Base-by-base conservation (phyloP, 2,888 invertebrate genomes). In the Trachelus troglodyta region DNA sequence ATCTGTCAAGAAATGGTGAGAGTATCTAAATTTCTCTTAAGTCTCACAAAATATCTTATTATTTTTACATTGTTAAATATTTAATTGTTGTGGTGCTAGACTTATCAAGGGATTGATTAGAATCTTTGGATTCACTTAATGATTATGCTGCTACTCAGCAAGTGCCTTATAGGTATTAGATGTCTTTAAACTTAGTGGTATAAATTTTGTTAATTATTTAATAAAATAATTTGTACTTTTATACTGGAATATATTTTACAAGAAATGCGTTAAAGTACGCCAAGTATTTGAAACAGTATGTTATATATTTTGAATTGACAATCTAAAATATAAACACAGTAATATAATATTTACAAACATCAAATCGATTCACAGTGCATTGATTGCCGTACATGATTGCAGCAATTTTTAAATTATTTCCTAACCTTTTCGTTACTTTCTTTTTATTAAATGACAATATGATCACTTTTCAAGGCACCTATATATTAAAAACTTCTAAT, bases 321-420 rank as follows among this genome's bases (percentile, higher is more conserved):
- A 56, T 56, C 56, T 56, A 75, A 75, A 31, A 56, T 69, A 74
- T 40, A 73, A 74, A 77, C 37, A 74, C 40, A 33, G 68, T 15
- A 75, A 78, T 78, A 74, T 69, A 69, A 56, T 78, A 81, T 81
- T 76, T 79, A 81, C 80, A 81, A 81, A 79, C 76, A 81, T 81
- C 34, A 69, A 77, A 40, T 74, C 34, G 73, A 75, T 35, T 69
- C 23, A 76, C 34, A 68, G 23, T 71, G 12, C 40, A 77, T 73
- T 40, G 40, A 40, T 40, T 40, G 15, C 40, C 15, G 40, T 40
- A 15, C 15, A 15, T 9, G 56, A 23, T 23, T 56, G 56, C 23
- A 23, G 56, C 9, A 23, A 56, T 3, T 56, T 56, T 56, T 23
- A 9, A 56, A 23, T 56, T 1, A 56, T 56, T 23, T 56, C 56